A percentile compares a stretch with the other conserved stretches of the same genome.
Conservation (phyloP, 92 coral and sea anemone species). For the Phymanthus crucifer region DNA sequence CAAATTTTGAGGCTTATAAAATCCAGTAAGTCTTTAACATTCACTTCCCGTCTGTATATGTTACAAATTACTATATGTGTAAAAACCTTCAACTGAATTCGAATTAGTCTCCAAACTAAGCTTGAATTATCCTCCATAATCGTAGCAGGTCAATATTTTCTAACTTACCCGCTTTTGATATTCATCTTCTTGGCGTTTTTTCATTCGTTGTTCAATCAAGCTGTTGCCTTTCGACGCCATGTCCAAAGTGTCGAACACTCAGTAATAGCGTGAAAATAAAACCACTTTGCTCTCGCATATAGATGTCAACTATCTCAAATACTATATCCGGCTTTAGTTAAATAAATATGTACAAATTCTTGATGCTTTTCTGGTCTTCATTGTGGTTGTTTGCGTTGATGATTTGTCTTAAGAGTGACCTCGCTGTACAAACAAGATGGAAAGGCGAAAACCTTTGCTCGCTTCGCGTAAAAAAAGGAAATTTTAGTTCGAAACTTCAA, state of each 20-base stretch:
- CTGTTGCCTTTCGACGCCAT: constrained; percentile 45
- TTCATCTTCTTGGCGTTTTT: constrained; percentile 61
- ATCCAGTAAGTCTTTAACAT: too few relatives aligned
- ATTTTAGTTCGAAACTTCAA: background rate
- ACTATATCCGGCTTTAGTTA: constrained; percentile 9
- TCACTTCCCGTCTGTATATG: too few relatives aligned
- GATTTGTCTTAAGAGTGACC: background rate
- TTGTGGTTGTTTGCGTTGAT: constrained; percentile 5
- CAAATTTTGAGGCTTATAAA: too few relatives aligned
- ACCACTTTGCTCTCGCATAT: background rate
- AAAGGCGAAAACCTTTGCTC: too few relatives aligned
- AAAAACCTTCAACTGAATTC: too few relatives aligned
- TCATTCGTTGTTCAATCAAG: constrained; percentile 59
- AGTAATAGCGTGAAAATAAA: background rate
- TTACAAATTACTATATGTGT: too few relatives aligned
- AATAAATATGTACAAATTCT: constrained; percentile 17
- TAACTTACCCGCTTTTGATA: constrained; percentile 62
- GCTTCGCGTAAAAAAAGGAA: background rate
- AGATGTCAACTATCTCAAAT: constrained; percentile 5
- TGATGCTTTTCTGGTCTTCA: background rate
- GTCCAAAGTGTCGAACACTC: background rate
- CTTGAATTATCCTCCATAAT: too few relatives aligned
- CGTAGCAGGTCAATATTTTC: background rate
- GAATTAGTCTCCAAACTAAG: too few relatives aligned
- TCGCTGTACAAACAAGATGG: background rate